Base-by-base conservation (phyloP, 2,113 vertebrate species). In the Ia io region DNA sequence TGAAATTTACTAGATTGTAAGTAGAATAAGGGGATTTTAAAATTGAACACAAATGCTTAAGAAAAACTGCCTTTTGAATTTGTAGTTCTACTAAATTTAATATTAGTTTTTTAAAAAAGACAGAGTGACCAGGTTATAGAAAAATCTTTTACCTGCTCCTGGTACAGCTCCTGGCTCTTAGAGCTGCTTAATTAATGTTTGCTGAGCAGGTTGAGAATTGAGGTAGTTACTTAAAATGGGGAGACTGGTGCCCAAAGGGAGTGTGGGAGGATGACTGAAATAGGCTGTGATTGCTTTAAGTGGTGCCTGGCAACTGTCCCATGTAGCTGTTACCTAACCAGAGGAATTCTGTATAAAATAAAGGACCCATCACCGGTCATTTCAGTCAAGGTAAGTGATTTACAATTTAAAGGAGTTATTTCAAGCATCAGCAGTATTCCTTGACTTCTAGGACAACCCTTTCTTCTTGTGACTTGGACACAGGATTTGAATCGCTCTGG, bases 1-100 rank as follows among this genome's bases (percentile, higher is more conserved):
- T 73, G 80, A 93, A 93, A 88, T 63, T 63, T 82, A 65, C 28
- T 70, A 82, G 85, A 79, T 70, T 71, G 13, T 88, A 73, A 82
- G 56, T 51, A 65, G 51, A 70, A 71, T 77, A 28, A 70, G 47
- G 47, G 44, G 18, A 40, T 47, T 80, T 84, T 59, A 40, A 86
- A 86, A 77, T 37, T 30, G 30, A 78, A 53, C 0, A 67, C 47
- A 69, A 53, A 77, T 79, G 42, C 32, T 70, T 79, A 37, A 87
- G 35, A 84, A 40, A 92, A 85, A 42, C 6, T 44, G 22, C 12
- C 51, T 67, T 82, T 93, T 40, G 12, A 61, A 69, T 56, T 63
- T 88, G 20, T 88, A 25, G 20, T 49, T 82, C 42, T 82, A 73
- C 23, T 63, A 74, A 63, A 82, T 28, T 73, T 82, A 80, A 65